These are phyloP conservation scores for Apamea epomidion DNA, from an alignment of 2,888 invertebrate genomes.

Conservation along the genomic window DNA sequence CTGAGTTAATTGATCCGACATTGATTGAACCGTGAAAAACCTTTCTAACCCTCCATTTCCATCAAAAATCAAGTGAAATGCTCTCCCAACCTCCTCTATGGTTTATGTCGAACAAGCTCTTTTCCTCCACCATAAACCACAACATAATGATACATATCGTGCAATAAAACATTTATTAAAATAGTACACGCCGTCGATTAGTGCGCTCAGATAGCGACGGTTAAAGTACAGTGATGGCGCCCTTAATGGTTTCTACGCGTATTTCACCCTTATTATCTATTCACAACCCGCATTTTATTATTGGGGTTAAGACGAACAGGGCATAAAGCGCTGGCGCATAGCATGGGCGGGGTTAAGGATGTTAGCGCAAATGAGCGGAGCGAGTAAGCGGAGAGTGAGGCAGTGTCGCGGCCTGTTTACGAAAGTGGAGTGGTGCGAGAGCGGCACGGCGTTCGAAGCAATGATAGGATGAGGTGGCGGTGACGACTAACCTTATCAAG, in stretches of 20 bases:
- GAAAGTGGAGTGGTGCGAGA: not conserved
- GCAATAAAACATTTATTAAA: constrained; percentile 82
- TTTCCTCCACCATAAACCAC: constrained; percentile 54
- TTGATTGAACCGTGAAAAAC: not conserved
- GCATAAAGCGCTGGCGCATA: constrained; percentile 80
- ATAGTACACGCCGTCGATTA: constrained; percentile 82
- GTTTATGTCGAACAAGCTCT: constrained; percentile 21
- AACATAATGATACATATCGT: constrained; percentile 64
- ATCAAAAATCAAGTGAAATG: not conserved
- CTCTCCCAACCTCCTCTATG: not conserved
- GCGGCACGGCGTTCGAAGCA: not conserved
- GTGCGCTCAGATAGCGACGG: constrained; percentile 79
- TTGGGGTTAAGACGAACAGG: constrained; percentile 88
- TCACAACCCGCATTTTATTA: constrained; percentile 90
- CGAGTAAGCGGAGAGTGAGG: not conserved
- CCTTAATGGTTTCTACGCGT: constrained; percentile 86
- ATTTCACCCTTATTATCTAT: constrained; percentile 89
- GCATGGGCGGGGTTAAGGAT: constrained; percentile 78
- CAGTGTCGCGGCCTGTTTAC: not conserved
- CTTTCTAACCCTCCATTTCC: not conserved
- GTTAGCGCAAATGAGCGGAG: not conserved
- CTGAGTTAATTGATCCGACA: not conserved
- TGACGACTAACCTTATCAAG: not conserved
- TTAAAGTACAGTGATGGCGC: constrained; percentile 84
- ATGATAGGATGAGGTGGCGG: not conserved